These are phyloP conservation scores for Cheracebus regulus DNA, from an alignment of 2,797 vertebrate genomes.

Conservation along the genomic window DNA sequence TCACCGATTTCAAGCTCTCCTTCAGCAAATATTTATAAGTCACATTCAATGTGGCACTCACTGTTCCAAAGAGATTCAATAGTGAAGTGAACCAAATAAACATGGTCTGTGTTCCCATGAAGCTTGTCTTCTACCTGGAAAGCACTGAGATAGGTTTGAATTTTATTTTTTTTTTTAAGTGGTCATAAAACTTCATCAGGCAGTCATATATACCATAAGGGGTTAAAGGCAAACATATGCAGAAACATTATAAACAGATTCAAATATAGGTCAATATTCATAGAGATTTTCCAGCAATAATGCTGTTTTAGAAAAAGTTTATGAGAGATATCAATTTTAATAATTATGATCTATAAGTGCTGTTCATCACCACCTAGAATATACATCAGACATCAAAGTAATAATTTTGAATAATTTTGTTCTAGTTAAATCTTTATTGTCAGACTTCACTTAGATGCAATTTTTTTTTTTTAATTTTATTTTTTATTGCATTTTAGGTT, in stretches of 20 bases:
- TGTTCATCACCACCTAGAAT: background rate
- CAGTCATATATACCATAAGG: background rate
- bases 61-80: background rate
- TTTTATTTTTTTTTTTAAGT: background rate
- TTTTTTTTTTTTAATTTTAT: no score
- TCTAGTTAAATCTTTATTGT: background rate
- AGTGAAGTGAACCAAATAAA: background rate
- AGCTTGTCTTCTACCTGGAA: background rate
- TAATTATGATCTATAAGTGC: background rate
- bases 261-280: background rate
- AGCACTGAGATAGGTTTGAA: background rate
- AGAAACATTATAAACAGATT: background rate
- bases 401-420: conserved; percentile 20
- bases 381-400: conserved; percentile 1
- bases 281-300: background rate
- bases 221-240: background rate
- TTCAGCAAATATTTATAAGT: background rate
- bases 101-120: background rate
- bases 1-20: background rate
- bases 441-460: background rate
- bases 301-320: background rate
- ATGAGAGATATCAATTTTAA: background rate
- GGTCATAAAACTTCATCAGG: background rate
- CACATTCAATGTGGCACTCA: background rate
- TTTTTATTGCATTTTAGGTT: no score